phyloP scores from a whole-genome alignment of 2,797 vertebrate genomes.

The Scolopax bukidnonensis region DNA sequence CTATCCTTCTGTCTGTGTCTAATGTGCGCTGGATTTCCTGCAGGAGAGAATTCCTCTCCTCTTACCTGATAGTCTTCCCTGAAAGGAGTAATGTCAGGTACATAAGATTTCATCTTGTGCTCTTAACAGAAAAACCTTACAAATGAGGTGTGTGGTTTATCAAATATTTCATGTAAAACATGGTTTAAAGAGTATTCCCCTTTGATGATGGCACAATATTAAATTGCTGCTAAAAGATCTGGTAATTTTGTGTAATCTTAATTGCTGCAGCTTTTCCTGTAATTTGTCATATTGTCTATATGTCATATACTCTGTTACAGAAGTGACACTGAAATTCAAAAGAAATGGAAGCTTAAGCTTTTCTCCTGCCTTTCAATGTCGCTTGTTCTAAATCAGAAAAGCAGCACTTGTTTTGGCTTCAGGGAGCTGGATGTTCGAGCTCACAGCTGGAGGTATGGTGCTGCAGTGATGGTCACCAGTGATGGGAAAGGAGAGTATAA shows the following conservation, averaged over 20 bases:
- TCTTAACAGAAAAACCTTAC: slow-evolving; percentile 29
- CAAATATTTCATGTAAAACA: slow-evolving; percentile 1
- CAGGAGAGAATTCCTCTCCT: not conserved
- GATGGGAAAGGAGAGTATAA: slow-evolving; percentile 19
- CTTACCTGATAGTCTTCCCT: not conserved
- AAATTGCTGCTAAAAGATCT: slow-evolving; percentile 21
- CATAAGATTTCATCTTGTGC: not conserved
- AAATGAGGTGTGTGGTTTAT: not conserved
- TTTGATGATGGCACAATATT: not conserved
- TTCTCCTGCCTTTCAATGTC: not conserved
- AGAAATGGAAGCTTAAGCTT: slow-evolving; percentile 9
- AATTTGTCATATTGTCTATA: not conserved
- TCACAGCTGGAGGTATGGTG: slow-evolving; percentile 41
- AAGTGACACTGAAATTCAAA: slow-evolving; percentile 53
- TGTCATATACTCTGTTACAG: not conserved
- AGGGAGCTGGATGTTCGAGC: slow-evolving; percentile 26
- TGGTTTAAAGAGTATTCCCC: not conserved
- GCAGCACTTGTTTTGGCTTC: slow-evolving; percentile 55
- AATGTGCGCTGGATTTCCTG: slow-evolving; percentile 19
- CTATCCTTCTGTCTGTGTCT: not conserved
- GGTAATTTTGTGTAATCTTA: slow-evolving; percentile 22
- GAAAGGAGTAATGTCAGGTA: slow-evolving; percentile 22
- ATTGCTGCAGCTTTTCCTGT: not conserved
- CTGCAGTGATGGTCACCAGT: slow-evolving; percentile 31
- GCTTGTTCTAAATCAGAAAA: slow-evolving; percentile 58